Evolutionary conservation across 2,113 vertebrate genomes (phyloP).

Genomic region (Tympanuchus pallidicinctus): DNA sequence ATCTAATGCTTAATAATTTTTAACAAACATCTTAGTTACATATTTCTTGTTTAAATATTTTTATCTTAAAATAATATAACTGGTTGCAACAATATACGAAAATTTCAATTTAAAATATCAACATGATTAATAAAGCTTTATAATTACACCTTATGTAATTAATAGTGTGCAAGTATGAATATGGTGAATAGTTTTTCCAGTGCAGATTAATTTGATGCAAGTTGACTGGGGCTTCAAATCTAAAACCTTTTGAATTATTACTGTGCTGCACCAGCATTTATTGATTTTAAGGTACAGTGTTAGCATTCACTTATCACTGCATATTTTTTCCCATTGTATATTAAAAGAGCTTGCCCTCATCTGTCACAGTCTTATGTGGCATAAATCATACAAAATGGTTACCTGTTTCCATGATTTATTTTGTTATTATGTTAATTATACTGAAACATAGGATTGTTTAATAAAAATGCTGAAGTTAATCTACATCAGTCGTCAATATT

Average conservation of each 20-base stretch:
- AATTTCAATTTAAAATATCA: constrained; percentile 47
- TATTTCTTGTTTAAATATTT: constrained; percentile 15
- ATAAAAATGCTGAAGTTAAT: constrained; percentile 57
- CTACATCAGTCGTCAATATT: constrained; percentile 41
- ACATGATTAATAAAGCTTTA: constrained; percentile 45
- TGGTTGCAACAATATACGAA: not conserved
- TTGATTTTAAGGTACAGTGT: constrained; percentile 49
- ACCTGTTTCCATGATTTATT: constrained; percentile 59
- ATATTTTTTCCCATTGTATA: constrained; percentile 53
- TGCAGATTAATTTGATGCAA: constrained; percentile 42
- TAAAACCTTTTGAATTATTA: constrained; percentile 37
- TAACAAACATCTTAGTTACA: not conserved
- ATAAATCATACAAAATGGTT: constrained; percentile 54
- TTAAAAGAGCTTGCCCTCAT: constrained; percentile 38
- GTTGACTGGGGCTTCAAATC: constrained; percentile 21
- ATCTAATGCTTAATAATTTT: constrained; percentile 14
- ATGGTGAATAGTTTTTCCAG: not conserved
- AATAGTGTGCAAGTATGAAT: constrained; percentile 37
- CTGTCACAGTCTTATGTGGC: constrained; percentile 33
- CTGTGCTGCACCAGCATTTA: constrained; percentile 39
- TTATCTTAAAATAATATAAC: not conserved
- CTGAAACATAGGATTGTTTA: constrained; percentile 47
- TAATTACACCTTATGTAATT: constrained; percentile 45
- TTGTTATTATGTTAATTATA: constrained; percentile 58
- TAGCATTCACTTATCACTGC: constrained; percentile 59